Base-by-base conservation (phyloP, 2,113 vertebrate genomes). In the Lasiurus cinereus region DNA sequence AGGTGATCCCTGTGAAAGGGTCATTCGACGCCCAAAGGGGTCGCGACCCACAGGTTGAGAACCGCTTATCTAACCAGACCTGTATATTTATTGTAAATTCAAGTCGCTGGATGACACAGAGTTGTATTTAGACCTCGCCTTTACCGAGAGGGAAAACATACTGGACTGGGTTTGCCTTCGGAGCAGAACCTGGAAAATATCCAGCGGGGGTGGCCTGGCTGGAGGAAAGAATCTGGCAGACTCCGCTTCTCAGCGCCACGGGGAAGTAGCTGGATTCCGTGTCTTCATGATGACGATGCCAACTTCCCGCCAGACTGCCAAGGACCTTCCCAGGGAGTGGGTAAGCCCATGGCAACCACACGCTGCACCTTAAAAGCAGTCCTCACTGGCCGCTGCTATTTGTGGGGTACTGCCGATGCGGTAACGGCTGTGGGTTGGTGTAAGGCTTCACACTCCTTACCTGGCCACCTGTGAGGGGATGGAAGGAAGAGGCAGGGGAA, bases 401-500 rank as follows among this genome's bases (percentile, higher is more conserved):
- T 66, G 14, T 36, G 59, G 59, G 50, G 14, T 92, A 96, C 21
- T 33, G 33, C 33, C 43, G 21, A 10, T 6, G 93, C 13, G 73
- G 83, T 22, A 39, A 39, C 83, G 69, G 52, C 95, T 59, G 83
- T 15, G 11, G 0, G 36, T 98, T 98, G 76, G 39, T 98, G 21
- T 95, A 64, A 0, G 98, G 98, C 24, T 96, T 95, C 0, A 94
- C 85, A 12, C 8, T 3, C 98, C 98, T 1, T 96, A 94, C 78
- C 97, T 97, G 0, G 56, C 97, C 4, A 97, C 98, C 22, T 1
- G 13, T 76, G 46, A 54, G 46, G 56, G 29, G 19, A 15, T 98
- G 97, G 99, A 99, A 95, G 98, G 98, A 13, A 0, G 8, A 12
- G 27, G 43, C 33, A 52, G 64, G 52, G 39, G 43, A 22, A 39